phyloP scores from a whole-genome alignment of 2,113 vertebrate species.

The Turdus rufiventris region DNA sequence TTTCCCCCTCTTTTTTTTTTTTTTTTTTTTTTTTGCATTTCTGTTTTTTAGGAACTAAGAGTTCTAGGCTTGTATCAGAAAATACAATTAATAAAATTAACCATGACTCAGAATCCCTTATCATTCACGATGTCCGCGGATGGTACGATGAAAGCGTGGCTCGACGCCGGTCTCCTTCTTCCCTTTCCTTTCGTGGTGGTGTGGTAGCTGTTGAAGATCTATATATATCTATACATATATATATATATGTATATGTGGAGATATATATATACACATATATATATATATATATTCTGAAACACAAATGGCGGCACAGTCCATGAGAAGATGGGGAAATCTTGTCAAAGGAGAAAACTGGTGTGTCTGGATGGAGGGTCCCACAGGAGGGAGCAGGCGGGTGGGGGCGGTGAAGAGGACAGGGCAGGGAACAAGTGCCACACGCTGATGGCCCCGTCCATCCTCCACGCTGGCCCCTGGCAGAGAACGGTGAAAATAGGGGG shows the following conservation, averaged over 20 bases:
- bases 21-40: slow-evolving; percentile 31
- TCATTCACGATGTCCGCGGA: slow-evolving; percentile 67
- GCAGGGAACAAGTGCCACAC: background rate
- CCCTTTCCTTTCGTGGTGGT: background rate
- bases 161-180: slow-evolving; percentile 29
- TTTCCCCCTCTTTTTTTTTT: background rate
- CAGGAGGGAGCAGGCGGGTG: background rate
- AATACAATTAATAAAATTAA: slow-evolving; percentile 80
- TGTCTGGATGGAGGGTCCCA: background rate
- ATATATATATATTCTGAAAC: slow-evolving; percentile 27
- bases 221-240: slow-evolving; percentile 27
- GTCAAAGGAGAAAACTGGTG: background rate
- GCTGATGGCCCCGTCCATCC: background rate
- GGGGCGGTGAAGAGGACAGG: background rate
- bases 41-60: slow-evolving; percentile 70
- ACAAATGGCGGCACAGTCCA: slow-evolving; percentile 44
- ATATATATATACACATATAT: background rate
- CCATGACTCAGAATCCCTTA: slow-evolving; percentile 72
- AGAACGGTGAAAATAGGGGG: accelerated
- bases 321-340: background rate
- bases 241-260: background rate
- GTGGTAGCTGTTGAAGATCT: slow-evolving; percentile 40
- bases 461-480: background rate
- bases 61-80: slow-evolving; percentile 74
- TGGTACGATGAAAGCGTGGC: slow-evolving; percentile 43